Conservation (phyloP, 1,140 invertebrate genomes). For the Tetranychus cinnabarinus region DNA sequence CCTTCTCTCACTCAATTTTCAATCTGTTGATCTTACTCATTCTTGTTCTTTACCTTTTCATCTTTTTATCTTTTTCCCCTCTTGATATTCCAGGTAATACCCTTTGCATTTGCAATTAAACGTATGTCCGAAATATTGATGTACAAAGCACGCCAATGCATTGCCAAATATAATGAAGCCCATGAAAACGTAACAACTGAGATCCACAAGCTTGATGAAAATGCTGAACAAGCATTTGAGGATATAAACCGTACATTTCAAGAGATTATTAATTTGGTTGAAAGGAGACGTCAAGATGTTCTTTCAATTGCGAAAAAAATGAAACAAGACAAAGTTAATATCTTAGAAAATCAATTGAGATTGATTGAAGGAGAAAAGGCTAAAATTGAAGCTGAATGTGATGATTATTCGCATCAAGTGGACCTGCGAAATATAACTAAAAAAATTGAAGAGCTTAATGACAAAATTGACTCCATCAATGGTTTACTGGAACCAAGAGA, state of each 20-base stretch:
- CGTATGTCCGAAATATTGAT: conserved; percentile 83
- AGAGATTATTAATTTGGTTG: conserved; percentile 44
- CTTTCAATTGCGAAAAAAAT: conserved; percentile 42
- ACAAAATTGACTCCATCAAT: conserved; percentile 53
- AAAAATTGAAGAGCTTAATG: conserved; percentile 56
- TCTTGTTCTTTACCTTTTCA: not conserved
- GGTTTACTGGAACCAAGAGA: conserved; percentile 61
- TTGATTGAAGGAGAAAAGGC: conserved; percentile 61
- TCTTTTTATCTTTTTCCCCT: not conserved
- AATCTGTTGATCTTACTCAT: too few relatives aligned
- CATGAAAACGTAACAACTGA: conserved; percentile 46
- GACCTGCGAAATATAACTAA: conserved; percentile 75
- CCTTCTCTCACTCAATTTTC: not conserved
- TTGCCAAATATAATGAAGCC: conserved; percentile 52
- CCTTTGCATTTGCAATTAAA: conserved; percentile 85
- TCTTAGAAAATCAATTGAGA: conserved; percentile 60
- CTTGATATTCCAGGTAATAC: conserved; percentile 35
- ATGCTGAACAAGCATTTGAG: conserved; percentile 29
- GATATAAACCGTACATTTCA: conserved; percentile 38
- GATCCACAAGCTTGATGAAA: conserved; percentile 35
- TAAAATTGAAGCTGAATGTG: conserved; percentile 65
- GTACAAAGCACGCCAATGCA: conserved; percentile 77
- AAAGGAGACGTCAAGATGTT: conserved; percentile 42
- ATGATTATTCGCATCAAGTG: conserved; percentile 52
- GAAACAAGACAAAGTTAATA: conserved; percentile 49